Conservation (phyloP, 2,797 vertebrate genomes). For the Parotocinclus haroldoi region DNA sequence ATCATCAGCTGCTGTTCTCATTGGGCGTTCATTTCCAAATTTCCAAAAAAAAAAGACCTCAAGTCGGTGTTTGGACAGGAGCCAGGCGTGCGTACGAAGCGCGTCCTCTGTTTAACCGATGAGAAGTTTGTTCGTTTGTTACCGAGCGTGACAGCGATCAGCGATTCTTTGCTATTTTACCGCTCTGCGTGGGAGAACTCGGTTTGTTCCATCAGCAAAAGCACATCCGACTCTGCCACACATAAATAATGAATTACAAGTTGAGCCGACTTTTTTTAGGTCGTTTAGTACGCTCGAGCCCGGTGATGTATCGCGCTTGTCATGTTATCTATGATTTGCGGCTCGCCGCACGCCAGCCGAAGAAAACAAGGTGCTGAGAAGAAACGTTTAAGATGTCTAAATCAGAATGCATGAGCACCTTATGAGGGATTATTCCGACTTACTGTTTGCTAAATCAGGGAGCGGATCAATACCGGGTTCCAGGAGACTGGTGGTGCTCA, state of each 20-base stretch:
- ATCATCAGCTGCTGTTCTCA: too few relatives aligned
- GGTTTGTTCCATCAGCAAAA: constrained; percentile 11
- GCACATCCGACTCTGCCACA: constrained; percentile 9
- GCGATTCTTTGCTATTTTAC: constrained; percentile 3
- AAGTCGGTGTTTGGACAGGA: too few relatives aligned
- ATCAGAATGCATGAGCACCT: constrained; percentile 20
- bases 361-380: constrained; percentile 9
- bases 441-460: constrained; percentile 33
- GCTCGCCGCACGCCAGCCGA: neutral
- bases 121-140: neutral
- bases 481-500: constrained; percentile 22
- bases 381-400: constrained; percentile 29
- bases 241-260: constrained; percentile 25
- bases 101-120: neutral
- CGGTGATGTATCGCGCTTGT: constrained; percentile 8
- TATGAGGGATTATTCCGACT: constrained; percentile 28
- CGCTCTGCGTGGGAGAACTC: neutral
- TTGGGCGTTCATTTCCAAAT: too few relatives aligned
- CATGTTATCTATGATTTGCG: constrained; percentile 14
- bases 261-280: constrained; percentile 11
- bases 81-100: too few relatives aligned
- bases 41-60: too few relatives aligned
- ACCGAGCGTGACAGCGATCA: neutral
- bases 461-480: constrained; percentile 26
- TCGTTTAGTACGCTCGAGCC: constrained; percentile 13